Conservation (phyloP, 2,797 vertebrate genomes). For the Acrossocheilus fasciatus region DNA sequence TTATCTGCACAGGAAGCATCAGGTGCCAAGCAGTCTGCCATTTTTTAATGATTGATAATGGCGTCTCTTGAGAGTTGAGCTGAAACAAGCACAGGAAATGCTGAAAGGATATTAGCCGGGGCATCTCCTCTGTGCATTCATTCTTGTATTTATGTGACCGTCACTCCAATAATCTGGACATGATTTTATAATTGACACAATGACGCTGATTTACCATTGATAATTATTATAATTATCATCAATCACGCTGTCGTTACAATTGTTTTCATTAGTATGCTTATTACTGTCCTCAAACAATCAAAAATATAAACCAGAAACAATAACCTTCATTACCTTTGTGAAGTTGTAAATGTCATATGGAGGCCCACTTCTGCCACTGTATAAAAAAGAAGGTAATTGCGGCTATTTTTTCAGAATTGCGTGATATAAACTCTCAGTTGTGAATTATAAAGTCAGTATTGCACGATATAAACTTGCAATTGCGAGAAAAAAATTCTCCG, state of each 20-base stretch:
- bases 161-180: constrained; percentile 50
- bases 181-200: constrained; percentile 58
- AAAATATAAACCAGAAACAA: not conserved
- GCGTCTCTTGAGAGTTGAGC: constrained; percentile 69
- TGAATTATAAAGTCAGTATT: too few relatives aligned
- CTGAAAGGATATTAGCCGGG: constrained; percentile 71
- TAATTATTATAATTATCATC: constrained; percentile 54
- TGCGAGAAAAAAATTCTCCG: too few relatives aligned
- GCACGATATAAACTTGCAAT: too few relatives aligned
- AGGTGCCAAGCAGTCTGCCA: constrained; percentile 55
- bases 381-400: too few relatives aligned
- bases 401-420: too few relatives aligned
- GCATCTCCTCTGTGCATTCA: constrained; percentile 35
- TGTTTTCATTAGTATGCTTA: constrained; percentile 23
- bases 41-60: constrained; percentile 81
- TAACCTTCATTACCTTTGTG: not conserved
- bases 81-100: constrained; percentile 72
- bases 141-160: constrained; percentile 55
- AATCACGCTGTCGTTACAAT: constrained; percentile 13
- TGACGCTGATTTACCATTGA: constrained; percentile 66
- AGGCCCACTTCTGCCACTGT: too few relatives aligned
- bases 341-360: not conserved
- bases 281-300: not conserved
- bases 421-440: too few relatives aligned
- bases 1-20: constrained; percentile 49